These are phyloP conservation scores for Nebria brevicollis DNA, from an alignment of 2,888 invertebrate species.

Conservation along the genomic window DNA sequence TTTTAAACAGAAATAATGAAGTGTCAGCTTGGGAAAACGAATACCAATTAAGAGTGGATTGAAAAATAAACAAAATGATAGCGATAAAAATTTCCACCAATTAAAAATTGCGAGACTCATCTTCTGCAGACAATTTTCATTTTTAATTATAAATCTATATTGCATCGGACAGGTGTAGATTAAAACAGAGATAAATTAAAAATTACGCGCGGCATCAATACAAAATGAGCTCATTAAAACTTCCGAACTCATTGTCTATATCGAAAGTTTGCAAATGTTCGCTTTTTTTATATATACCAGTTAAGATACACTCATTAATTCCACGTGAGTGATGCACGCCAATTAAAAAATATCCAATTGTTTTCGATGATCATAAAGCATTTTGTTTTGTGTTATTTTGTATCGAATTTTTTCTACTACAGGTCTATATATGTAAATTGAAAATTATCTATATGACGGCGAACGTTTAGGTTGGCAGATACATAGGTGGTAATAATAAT, in stretches of 20 bases:
- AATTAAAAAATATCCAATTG: constrained; percentile 43
- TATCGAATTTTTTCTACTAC: neutral
- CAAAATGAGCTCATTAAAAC: constrained; percentile 55
- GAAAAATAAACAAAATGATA: constrained; percentile 32
- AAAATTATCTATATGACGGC: too few relatives aligned
- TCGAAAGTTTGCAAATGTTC: constrained; percentile 9
- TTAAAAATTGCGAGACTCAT: constrained; percentile 27
- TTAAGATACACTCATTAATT: neutral
- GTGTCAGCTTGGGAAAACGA: neutral
- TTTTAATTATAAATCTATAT: constrained; percentile 32
- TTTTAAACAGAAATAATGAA: neutral
- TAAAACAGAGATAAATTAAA: constrained; percentile 24
- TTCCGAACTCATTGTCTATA: constrained; percentile 51
- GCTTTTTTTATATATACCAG: neutral
- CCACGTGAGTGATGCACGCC: constrained; percentile 5
- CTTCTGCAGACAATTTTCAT: neutral
- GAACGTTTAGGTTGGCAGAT: neutral
- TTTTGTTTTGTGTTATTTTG: neutral
- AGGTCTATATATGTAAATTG: neutral
- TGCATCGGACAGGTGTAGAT: constrained; percentile 37
- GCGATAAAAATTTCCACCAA: constrained; percentile 42
- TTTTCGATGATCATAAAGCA: neutral
- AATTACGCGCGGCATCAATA: constrained; percentile 50
- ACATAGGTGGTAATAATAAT: neutral
- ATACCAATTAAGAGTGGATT: constrained; percentile 28